These are phyloP conservation scores for Chromis chromis DNA, from an alignment of 2,797 vertebrate species.

Conservation along the genomic window DNA sequence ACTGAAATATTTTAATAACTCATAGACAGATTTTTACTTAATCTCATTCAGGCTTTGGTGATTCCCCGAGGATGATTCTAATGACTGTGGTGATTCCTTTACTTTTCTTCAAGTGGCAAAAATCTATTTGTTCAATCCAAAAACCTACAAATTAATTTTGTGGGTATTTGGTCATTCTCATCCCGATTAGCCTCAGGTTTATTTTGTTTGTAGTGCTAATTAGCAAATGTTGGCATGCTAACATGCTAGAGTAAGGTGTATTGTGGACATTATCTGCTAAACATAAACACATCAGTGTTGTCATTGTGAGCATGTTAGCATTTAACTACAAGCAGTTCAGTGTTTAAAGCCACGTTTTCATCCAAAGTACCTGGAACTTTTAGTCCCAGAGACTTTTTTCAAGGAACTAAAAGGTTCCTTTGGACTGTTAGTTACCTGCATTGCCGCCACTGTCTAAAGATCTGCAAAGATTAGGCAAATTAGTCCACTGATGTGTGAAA, in stretches of 20 bases:
- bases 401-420: too few species aligned
- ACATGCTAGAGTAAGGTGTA: background rate
- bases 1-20: background rate
- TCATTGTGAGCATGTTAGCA: background rate
- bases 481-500: too few species aligned
- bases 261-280: background rate
- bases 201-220: background rate
- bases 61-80: too few species aligned
- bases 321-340: too few species aligned
- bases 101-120: background rate
- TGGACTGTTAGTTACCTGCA: too few species aligned
- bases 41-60: background rate
- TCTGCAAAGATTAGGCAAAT: too few species aligned
- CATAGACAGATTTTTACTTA: background rate
- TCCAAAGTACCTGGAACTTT: too few species aligned
- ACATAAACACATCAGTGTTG: background rate
- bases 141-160: background rate
- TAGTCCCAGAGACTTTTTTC: too few species aligned
- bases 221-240: background rate
- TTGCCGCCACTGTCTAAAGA: too few species aligned
- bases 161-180: background rate
- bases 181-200: background rate
- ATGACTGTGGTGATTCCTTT: too few species aligned
- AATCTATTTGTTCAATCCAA: background rate
- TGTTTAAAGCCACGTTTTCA: too few species aligned